A percentile compares a stretch with the other conserved stretches of the same genome.
Conservation (phyloP, 53 echinoderm and acorn worm genomes). For the Paelopatides confundens region DNA sequence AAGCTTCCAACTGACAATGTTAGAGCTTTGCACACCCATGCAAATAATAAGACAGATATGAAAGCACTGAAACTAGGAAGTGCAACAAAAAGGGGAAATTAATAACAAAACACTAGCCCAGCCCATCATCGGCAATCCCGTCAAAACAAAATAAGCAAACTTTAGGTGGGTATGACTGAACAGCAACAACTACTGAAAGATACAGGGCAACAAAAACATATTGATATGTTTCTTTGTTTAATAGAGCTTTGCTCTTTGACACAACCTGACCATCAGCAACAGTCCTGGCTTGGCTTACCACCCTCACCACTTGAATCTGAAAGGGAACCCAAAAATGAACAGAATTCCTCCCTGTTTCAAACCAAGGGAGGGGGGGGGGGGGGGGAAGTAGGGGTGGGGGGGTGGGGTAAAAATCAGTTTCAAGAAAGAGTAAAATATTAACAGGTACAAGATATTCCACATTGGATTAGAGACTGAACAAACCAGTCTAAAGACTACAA, state of each 20-base stretch:
- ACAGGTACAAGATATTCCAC: too few species aligned
- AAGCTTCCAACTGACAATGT: too few species aligned
- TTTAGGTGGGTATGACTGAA: not conserved
- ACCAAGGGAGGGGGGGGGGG: too few species aligned
- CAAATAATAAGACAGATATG: not conserved
- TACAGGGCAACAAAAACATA: not conserved
- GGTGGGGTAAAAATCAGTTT: too few species aligned
- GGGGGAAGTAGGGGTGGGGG: too few species aligned
- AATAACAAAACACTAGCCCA: not conserved
- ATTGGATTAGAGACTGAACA: too few species aligned
- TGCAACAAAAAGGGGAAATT: not conserved
- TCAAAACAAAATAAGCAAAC: not conserved
- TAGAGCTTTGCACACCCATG: not conserved
- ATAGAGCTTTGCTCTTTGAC: not conserved
- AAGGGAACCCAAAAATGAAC: conserved; percentile 37
- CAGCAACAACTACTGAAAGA: not conserved
- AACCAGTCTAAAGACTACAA: too few species aligned
- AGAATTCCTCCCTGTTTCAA: not conserved
- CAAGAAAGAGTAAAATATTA: too few species aligned
- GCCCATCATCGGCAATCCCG: not conserved
- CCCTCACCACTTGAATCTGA: conserved; percentile 40
- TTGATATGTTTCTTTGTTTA: not conserved
- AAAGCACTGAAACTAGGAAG: not conserved
- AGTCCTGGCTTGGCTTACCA: conserved; percentile 13
- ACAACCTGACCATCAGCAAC: conserved; percentile 26